Evolutionary conservation across 2,888 invertebrate genomes (phyloP), one percentile per base, ranked within the genome.

Genomic region (Noctua janthe): DNA sequence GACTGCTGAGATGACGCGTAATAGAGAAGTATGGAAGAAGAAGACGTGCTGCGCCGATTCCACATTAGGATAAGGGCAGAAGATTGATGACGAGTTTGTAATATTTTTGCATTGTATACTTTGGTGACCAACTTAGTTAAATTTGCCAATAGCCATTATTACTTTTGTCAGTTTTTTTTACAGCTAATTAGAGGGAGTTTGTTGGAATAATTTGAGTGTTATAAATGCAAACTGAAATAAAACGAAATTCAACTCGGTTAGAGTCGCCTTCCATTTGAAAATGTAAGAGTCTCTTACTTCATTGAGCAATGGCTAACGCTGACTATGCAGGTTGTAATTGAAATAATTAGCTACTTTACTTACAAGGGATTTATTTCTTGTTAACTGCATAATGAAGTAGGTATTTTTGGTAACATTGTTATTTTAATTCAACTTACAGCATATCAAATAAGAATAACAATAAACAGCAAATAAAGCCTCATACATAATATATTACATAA

Each of bases 401-500:
- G 3, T 47, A 29, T 47, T 77, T 35, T 13, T 13, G 3, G 2
- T 35, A 35, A 47, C n/a, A 74, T 74, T 29, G 56, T 17, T 74
- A 20, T 73, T 29, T 17, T 71, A 54, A 49, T 47, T 54, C 11
- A 43, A 23, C 23, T 20, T 39, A 47, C 13, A 76, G 13, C 23
- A 59, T 29, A 71, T 54, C 39, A 49, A 20, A 15, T 43, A 20
- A 13, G 10, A 29, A 23, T 71, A 56, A 47, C 35, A 69, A 51
- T 43, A 43, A 76, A 59, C 15, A 49, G 11, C 23, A 54, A 62
- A 51, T 62, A 74, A 54, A 75, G 10, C 20, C 0, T 13, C 20
- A 2, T 23, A 54, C 51, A 75, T 75, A 78, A 81, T n/a, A 62
- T 20, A 35, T 71, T 80, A 49, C 67, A 62, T 67, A 29, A 80